Conservation (phyloP, 1,140 invertebrate species). For the Pseudomyrmex sp. region DNA sequence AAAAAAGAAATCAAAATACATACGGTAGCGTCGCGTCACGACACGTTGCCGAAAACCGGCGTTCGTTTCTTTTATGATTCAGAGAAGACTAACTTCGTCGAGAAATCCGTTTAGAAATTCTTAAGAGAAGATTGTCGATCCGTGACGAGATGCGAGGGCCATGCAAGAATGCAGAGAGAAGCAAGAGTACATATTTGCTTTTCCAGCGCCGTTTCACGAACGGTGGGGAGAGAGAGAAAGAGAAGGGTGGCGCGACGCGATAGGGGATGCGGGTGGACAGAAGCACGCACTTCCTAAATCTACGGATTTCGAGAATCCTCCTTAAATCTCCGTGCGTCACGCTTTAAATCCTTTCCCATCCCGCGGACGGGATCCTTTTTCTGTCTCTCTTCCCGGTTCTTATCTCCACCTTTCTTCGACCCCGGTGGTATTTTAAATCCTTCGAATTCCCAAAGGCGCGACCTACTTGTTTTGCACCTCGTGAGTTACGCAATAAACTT, state of each 20-base stretch:
- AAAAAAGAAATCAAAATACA: neutral
- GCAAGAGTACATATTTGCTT: slow-evolving; percentile 71
- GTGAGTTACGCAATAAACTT: neutral
- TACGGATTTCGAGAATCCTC: slow-evolving; percentile 63
- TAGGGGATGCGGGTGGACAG: slow-evolving; percentile 41
- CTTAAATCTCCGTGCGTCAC: slow-evolving; percentile 67
- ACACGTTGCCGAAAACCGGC: neutral
- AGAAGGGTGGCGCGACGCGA: slow-evolving; percentile 4
- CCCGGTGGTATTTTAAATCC: slow-evolving; percentile 32
- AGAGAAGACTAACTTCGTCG: neutral
- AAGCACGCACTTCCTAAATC: slow-evolving; percentile 73
- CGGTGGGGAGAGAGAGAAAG: neutral
- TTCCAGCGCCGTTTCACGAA: slow-evolving; percentile 43
- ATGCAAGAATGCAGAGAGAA: slow-evolving; percentile 41
- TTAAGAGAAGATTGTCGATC: slow-evolving; percentile 5
- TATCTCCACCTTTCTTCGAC: slow-evolving; percentile 39
- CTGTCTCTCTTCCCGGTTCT: slow-evolving; percentile 17
- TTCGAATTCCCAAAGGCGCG: slow-evolving; percentile 14
- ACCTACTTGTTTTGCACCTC: slow-evolving; percentile 3
- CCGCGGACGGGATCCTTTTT: slow-evolving; percentile 9
- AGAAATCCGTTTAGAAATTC: slow-evolving; percentile 36
- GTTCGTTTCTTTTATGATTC: neutral
- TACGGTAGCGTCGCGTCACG: neutral
- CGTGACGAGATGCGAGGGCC: neutral
- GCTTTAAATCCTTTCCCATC: slow-evolving; percentile 55